Percentiles rank a stretch among this genome's conserved stretches.
These are phyloP conservation scores for Leptogaster cylindrica DNA, from an alignment of 2,888 invertebrate species.

Conservation along the genomic window DNA sequence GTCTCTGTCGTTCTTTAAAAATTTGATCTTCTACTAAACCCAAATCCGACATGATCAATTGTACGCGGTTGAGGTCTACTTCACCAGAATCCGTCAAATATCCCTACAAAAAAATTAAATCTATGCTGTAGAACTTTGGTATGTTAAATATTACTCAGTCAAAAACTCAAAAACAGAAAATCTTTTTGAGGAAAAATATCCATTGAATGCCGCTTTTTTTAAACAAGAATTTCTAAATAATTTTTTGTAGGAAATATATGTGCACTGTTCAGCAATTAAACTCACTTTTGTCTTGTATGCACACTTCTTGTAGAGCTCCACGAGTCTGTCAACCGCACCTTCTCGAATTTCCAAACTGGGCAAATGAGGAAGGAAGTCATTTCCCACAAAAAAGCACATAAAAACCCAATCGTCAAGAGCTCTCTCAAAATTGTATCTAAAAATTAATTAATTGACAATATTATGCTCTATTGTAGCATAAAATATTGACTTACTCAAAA, in stretches of 20 bases:
- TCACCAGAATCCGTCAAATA: constrained; percentile 95
- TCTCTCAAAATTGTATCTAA: constrained; percentile 86
- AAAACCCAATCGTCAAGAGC: constrained; percentile 97
- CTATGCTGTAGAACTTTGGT: not conserved
- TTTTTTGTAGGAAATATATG: too few species aligned
- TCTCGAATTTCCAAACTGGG: constrained; percentile 98
- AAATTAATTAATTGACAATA: constrained; percentile 6
- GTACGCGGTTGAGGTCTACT: constrained; percentile 90
- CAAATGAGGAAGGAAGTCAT: constrained; percentile 97
- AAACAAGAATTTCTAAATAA: not conserved
- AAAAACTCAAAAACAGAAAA: too few species aligned
- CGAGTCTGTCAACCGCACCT: constrained; percentile 92
- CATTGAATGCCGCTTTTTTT: not conserved
- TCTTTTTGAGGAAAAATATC: too few species aligned
- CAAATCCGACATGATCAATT: constrained; percentile 91
- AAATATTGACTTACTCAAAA: constrained; percentile 67
- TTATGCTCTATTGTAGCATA: not conserved
- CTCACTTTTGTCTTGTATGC: constrained; percentile 89
- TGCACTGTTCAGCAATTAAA: constrained; percentile 43
- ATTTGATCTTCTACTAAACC: constrained; percentile 97
- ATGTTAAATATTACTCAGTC: not conserved
- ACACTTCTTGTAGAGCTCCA: constrained; percentile 91
- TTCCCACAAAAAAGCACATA: constrained; percentile 99
- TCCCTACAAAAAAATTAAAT: constrained; percentile 67
- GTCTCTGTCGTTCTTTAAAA: constrained; percentile 88